phyloP scores from a whole-genome alignment of 2,113 vertebrate genomes.

The Clarias gariepinus region DNA sequence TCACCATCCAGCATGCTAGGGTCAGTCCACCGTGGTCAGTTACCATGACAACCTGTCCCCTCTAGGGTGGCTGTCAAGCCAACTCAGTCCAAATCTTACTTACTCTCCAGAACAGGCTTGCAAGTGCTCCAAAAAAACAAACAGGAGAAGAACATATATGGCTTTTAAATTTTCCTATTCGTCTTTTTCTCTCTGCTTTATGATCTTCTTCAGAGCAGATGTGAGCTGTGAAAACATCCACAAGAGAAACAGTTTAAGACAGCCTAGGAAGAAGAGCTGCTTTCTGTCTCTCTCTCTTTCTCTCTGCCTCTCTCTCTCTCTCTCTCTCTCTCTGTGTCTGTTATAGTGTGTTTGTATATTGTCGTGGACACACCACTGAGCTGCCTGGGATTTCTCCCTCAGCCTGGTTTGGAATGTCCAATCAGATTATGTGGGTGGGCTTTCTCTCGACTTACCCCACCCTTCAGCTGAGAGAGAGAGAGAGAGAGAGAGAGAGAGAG shows the following conservation, averaged over 20 bases:
- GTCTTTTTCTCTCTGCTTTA: constrained; percentile 31
- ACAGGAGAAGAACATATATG: neutral
- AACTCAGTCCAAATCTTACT: constrained; percentile 58
- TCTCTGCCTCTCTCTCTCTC: neutral
- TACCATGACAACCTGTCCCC: constrained; percentile 90
- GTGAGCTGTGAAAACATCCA: constrained; percentile 62
- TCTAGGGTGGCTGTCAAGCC: constrained; percentile 69
- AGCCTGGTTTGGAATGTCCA: constrained; percentile 64
- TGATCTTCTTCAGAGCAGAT: constrained; percentile 58
- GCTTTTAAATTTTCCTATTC: constrained; percentile 45
- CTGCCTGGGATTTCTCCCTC: constrained; percentile 59
- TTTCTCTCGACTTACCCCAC: constrained; percentile 57
- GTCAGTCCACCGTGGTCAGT: constrained; percentile 86
- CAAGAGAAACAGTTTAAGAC: constrained; percentile 66
- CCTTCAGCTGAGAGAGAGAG: constrained; percentile 36
- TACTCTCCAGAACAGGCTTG: neutral
- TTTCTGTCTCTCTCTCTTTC: no score
- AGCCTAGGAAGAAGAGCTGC: constrained; percentile 50
- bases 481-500: constrained; percentile 15
- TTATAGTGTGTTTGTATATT: constrained; percentile 57
- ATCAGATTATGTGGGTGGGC: constrained; percentile 65
- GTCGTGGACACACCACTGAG: constrained; percentile 68
- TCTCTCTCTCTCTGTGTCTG: constrained; percentile 29
- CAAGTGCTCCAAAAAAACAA: constrained; percentile 3
- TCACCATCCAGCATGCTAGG: constrained; percentile 68